Conservation (phyloP, 1,140 invertebrate genomes). For the Amyelois transitella region DNA sequence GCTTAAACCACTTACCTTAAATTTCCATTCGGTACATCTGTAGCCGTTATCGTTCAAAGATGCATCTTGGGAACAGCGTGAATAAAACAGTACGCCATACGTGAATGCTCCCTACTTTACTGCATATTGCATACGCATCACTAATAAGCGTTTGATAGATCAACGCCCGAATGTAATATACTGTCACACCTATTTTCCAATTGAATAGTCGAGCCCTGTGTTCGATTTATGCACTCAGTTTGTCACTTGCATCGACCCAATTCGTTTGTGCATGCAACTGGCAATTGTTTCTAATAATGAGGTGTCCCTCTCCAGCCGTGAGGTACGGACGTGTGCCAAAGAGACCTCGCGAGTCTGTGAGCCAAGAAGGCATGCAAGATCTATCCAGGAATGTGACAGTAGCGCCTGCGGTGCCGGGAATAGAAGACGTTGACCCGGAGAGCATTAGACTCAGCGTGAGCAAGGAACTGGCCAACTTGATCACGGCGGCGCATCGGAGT, state of each 20-base stretch:
- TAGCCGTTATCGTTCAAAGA: no score
- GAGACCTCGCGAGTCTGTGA: constrained; percentile 82
- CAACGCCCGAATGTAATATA: constrained; percentile 8
- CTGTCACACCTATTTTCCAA: constrained; percentile 13
- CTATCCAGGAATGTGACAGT: constrained; percentile 28
- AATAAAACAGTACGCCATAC: not conserved
- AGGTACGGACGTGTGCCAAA: constrained; percentile 97
- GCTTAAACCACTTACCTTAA: no score
- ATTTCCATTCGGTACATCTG: no score
- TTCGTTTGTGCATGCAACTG: constrained; percentile 1
- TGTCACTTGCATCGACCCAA: constrained; percentile 1
- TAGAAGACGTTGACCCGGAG: constrained; percentile 56
- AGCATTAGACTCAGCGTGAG: constrained; percentile 71
- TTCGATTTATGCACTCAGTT: constrained; percentile 8
- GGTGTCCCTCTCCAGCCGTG: constrained; percentile 81
- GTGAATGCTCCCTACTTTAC: not conserved
- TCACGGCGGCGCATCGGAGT: constrained; percentile 92
- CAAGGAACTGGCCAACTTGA: constrained; percentile 90
- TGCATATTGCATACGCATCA: not conserved
- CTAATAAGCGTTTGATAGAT: constrained; percentile 1
- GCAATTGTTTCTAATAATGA: constrained; percentile 8
- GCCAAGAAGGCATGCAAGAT: constrained; percentile 39
- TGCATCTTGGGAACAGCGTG: not conserved
- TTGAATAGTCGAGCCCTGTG: constrained; percentile 9
- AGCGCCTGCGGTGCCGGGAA: constrained; percentile 17